Evolutionary conservation across 2,113 vertebrate species (phyloP).

Genomic region (Colistium nudipinnis): DNA sequence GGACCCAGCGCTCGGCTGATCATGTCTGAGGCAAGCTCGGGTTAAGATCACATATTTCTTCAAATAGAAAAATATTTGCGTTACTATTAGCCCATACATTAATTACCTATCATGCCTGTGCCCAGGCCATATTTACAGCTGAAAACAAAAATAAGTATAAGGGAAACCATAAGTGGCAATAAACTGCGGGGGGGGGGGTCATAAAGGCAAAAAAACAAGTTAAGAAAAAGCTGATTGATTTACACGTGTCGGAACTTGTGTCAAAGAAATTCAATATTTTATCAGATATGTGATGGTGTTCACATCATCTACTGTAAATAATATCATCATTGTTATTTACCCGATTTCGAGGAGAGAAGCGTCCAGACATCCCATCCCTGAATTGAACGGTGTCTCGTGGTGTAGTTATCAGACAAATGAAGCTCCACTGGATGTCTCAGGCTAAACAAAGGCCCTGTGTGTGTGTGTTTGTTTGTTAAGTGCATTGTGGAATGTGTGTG

Average conservation of each 20-base stretch:
- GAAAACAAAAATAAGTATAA: too few relatives aligned
- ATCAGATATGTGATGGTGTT: too few relatives aligned
- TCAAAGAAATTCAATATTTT: not conserved
- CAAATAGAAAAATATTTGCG: too few relatives aligned
- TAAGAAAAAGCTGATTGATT: not conserved
- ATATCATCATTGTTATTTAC: too few relatives aligned
- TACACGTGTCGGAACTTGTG: not conserved
- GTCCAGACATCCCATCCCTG: not conserved
- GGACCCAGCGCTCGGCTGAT: constrained; percentile 93
- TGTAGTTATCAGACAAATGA: not conserved
- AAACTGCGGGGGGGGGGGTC: not conserved
- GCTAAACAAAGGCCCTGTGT: not conserved
- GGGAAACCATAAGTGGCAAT: too few relatives aligned
- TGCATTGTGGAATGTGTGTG: not conserved
- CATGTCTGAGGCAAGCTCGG: constrained; percentile 86
- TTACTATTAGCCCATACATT: too few relatives aligned
- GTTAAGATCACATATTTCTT: constrained; percentile 1
- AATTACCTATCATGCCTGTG: too few relatives aligned
- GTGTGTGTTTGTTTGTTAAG: constrained; percentile 26
- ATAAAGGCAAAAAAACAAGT: not conserved
- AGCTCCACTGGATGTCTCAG: not conserved
- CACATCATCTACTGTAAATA: not conserved
- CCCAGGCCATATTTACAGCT: too few relatives aligned
- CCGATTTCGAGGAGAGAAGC: not conserved
- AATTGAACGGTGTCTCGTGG: not conserved